phyloP scores from a whole-genome alignment of 2,888 invertebrate genomes.

The Antheraea yamamai region DNA sequence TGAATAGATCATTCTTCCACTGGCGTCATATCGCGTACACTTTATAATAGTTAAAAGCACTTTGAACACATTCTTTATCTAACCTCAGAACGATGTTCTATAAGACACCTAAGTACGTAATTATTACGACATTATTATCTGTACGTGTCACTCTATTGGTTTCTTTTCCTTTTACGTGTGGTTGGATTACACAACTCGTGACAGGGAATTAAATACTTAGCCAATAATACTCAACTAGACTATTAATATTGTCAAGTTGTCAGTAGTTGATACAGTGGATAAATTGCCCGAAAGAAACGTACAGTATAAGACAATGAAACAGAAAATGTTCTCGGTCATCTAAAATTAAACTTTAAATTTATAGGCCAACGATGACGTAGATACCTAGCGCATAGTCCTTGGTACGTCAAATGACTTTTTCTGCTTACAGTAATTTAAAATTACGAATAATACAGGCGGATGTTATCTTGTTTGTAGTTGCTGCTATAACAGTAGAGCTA shows the following conservation, averaged over 20 bases:
- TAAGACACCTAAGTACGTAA: neutral
- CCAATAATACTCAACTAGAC: neutral
- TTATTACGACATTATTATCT: too few relatives aligned
- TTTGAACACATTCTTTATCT: neutral
- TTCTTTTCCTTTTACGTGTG: too few relatives aligned
- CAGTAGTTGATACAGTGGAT: neutral
- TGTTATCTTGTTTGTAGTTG: too few relatives aligned
- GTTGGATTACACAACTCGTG: neutral
- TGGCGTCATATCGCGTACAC: neutral
- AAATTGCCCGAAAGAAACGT: neutral
- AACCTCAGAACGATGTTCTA: neutral
- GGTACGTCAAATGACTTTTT: slow-evolving; percentile 32
- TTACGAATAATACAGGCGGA: neutral
- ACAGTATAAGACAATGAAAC: slow-evolving; percentile 13
- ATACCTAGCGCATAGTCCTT: slow-evolving; percentile 28
- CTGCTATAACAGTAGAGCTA: neutral
- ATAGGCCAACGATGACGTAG: slow-evolving; percentile 39
- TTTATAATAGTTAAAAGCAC: neutral
- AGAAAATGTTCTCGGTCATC: slow-evolving; percentile 40
- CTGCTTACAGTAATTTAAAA: slow-evolving; percentile 5
- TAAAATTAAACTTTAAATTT: slow-evolving; percentile 51
- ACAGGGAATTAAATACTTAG: neutral
- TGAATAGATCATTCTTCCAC: neutral
- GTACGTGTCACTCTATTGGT: too few relatives aligned
- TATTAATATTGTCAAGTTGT: neutral